Conservation (phyloP, 2,888 invertebrate genomes). For the Serripes groenlandicus region DNA sequence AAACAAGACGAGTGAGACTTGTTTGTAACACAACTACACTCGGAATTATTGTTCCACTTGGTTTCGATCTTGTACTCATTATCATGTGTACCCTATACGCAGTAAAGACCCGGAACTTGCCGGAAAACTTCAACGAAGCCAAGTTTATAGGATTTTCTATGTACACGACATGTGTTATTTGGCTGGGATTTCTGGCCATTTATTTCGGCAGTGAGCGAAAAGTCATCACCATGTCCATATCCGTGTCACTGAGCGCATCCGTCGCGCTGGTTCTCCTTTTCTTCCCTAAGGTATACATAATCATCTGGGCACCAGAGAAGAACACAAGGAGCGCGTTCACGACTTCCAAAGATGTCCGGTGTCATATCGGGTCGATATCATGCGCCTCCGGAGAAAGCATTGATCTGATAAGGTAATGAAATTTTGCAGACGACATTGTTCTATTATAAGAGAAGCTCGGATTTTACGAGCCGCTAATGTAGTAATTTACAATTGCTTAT, state of each 20-base stretch:
- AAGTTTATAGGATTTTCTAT: constrained; percentile 96
- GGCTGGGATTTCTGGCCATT: constrained; percentile 98
- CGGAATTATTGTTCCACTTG: constrained; percentile 92
- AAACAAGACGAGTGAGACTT: constrained; percentile 88
- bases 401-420: constrained; percentile 76
- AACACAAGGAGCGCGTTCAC: constrained; percentile 92
- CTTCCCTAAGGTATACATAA: constrained; percentile 92
- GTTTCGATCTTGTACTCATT: constrained; percentile 91
- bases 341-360: constrained; percentile 91
- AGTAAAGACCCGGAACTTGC: constrained; percentile 92
- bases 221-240: constrained; percentile 90
- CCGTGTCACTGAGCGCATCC: constrained; percentile 91
- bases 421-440: constrained; percentile 2
- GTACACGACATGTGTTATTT: constrained; percentile 98
- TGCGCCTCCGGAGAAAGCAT: constrained; percentile 81
- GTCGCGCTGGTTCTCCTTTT: constrained; percentile 92
- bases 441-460: not conserved
- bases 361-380: constrained; percentile 89
- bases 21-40: constrained; percentile 89
- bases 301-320: constrained; percentile 91
- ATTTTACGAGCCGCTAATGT: constrained; percentile 4
- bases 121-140: constrained; percentile 97
- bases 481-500: constrained; percentile 15
- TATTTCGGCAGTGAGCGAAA: constrained; percentile 94
- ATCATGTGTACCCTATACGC: constrained; percentile 97